Conservation (phyloP, 2,797 vertebrate species). For the Takifugu ocellatus region DNA sequence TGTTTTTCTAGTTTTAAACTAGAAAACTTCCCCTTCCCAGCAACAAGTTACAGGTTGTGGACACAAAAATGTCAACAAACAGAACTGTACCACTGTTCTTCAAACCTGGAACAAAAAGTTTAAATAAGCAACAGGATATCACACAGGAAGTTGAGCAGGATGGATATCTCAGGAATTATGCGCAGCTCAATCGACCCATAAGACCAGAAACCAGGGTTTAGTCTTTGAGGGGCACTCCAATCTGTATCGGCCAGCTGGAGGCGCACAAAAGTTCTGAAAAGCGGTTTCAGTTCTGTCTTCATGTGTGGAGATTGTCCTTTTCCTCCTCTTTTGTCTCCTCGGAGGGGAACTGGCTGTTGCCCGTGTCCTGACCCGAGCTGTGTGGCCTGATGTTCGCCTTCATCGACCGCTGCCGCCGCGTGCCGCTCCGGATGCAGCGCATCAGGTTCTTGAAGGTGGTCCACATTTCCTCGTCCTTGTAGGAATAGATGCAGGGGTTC, state of each 20-base stretch:
- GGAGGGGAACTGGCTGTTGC: constrained; percentile 60
- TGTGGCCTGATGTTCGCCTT: constrained; percentile 66
- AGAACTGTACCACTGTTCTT: constrained; percentile 21
- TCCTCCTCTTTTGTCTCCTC: constrained; percentile 67
- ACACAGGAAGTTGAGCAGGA: too few species aligned
- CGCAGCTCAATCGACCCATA: too few species aligned
- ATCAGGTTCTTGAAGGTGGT: constrained; percentile 88
- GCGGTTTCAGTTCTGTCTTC: constrained; percentile 20
- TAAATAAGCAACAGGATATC: constrained; percentile 3
- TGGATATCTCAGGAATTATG: too few species aligned
- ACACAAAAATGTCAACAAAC: constrained; percentile 10
- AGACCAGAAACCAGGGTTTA: too few species aligned
- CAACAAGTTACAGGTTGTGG: constrained; percentile 1
- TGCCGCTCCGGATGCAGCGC: constrained; percentile 80
- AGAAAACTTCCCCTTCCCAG: not conserved
- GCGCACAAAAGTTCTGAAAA: constrained; percentile 9
- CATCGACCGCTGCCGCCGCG: constrained; percentile 71
- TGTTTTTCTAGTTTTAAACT: constrained; percentile 12
- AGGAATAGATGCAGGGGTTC: constrained; percentile 98
- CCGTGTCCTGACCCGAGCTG: constrained; percentile 64
- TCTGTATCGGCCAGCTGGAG: constrained; percentile 7
- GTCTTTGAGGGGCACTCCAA: constrained; percentile 1
- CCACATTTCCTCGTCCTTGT: constrained; percentile 97
- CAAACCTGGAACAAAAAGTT: not conserved
- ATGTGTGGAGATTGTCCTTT: constrained; percentile 58